Percentiles rank a stretch among this genome's conserved stretches.
These are phyloP conservation scores for Eupeodes luniger DNA, from an alignment of 2,888 invertebrate genomes.

Conservation along the genomic window DNA sequence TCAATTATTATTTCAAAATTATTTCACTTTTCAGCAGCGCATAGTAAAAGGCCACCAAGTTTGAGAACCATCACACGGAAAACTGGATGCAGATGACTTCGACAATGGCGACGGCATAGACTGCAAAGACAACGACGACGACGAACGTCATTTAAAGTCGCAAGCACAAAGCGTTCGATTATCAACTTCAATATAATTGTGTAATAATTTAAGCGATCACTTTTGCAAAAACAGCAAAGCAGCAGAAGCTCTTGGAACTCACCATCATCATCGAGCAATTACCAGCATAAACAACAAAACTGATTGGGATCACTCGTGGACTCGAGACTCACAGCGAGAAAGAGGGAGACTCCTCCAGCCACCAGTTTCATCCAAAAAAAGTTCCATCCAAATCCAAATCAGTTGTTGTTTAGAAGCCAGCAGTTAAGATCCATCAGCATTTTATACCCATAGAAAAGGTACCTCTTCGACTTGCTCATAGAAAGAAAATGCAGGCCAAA, in stretches of 20 bases:
- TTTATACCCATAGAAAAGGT: neutral
- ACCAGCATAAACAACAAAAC: conserved; percentile 74
- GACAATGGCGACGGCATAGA: neutral
- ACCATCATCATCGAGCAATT: conserved; percentile 70
- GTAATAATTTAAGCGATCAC: conserved; percentile 74
- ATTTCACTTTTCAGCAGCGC: conserved; percentile 61
- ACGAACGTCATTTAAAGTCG: conserved; percentile 16
- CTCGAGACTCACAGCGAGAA: neutral
- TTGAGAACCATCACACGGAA: conserved; percentile 17
- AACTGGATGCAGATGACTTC: neutral
- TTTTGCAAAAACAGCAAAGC: neutral
- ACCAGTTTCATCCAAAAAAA: conserved; percentile 32
- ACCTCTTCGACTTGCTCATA: too few species aligned
- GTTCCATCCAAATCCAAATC: conserved; percentile 64
- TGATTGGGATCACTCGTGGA: conserved; percentile 70
- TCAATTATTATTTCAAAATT: conserved; percentile 76
- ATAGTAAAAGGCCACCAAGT: conserved; percentile 62
- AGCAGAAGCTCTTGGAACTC: conserved; percentile 64
- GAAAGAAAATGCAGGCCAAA: neutral
- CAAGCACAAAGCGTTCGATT: conserved; percentile 58
- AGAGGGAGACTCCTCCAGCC: neutral
- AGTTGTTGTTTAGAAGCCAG: conserved; percentile 12
- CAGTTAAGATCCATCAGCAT: conserved; percentile 59
- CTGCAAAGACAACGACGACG: conserved; percentile 1
- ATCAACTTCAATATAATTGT: conserved; percentile 73